phyloP scores from a whole-genome alignment of 2,797 vertebrate genomes.

The Limosa lapponica region DNA sequence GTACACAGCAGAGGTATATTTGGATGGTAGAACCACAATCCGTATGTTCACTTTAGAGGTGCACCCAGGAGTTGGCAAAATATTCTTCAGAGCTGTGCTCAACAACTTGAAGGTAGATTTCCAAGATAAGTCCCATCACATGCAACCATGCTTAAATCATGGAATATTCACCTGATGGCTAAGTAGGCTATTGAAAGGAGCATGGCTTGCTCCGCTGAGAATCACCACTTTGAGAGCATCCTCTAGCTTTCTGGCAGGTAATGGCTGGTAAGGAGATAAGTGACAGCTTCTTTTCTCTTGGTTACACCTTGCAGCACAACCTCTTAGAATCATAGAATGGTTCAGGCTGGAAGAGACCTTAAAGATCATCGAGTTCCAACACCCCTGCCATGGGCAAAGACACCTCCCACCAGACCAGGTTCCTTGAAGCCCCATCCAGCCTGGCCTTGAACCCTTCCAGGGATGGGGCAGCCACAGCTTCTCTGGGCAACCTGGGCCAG shows the following conservation, averaged over 20 bases:
- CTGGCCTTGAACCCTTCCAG: no score
- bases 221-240: not conserved
- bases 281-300: not conserved
- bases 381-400: no score
- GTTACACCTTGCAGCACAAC: not conserved
- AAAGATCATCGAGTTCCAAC: no score
- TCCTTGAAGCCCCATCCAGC: no score
- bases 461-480: no score
- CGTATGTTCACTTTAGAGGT: not conserved
- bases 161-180: not conserved
- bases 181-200: not conserved
- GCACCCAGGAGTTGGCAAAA: not conserved
- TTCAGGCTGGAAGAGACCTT: no score
- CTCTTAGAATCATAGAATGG: not conserved
- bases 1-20: not conserved
- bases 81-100: not conserved
- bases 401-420: no score
- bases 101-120: not conserved
- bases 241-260: rapidly evolving
- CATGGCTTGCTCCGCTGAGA: rapidly evolving
- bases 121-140: not conserved
- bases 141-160: rapidly evolving
- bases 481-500: no score
- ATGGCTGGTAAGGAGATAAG: not conserved
- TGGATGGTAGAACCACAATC: not conserved